Conservation (phyloP, 2,113 vertebrate species). For the Neofelis nebulosa region DNA sequence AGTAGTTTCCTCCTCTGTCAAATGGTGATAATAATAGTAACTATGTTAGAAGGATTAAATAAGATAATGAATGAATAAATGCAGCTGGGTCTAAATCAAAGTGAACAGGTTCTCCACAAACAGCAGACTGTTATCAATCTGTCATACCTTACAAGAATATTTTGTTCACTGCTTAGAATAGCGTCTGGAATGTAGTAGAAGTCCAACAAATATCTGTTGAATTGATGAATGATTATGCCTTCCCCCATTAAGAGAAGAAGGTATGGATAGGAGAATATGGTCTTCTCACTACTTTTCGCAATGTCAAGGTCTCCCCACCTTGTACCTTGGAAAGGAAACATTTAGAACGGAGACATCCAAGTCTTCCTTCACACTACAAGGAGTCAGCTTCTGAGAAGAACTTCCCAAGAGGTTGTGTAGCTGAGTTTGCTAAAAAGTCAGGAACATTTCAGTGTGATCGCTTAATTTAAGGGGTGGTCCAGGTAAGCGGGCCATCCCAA, state of each 20-base stretch:
- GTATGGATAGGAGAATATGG: not conserved
- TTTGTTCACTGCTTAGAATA: not conserved
- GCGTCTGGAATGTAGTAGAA: not conserved
- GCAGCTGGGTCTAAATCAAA: not conserved
- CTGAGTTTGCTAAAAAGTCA: not conserved
- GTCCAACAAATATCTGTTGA: not conserved
- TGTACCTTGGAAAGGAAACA: not conserved
- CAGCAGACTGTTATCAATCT: not conserved
- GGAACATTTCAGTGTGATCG: not conserved
- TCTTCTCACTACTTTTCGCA: not conserved
- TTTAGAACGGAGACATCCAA: not conserved
- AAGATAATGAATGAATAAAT: not conserved
- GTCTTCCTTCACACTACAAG: not conserved
- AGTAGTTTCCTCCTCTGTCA: not conserved
- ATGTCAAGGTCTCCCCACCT: not conserved
- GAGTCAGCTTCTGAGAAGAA: not conserved
- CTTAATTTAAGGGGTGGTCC: not conserved
- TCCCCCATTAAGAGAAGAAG: not conserved
- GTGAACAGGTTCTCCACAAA: not conserved
- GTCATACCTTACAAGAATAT: not conserved
- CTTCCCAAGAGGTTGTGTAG: not conserved
- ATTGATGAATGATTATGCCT: not conserved
- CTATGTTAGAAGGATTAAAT: not conserved
- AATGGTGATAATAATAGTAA: not conserved
- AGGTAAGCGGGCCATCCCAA: not conserved